Evolutionary conservation across 2,113 vertebrate species (phyloP), one percentile per base, ranked within the genome.

Genomic region (Pedionomus torquatus): DNA sequence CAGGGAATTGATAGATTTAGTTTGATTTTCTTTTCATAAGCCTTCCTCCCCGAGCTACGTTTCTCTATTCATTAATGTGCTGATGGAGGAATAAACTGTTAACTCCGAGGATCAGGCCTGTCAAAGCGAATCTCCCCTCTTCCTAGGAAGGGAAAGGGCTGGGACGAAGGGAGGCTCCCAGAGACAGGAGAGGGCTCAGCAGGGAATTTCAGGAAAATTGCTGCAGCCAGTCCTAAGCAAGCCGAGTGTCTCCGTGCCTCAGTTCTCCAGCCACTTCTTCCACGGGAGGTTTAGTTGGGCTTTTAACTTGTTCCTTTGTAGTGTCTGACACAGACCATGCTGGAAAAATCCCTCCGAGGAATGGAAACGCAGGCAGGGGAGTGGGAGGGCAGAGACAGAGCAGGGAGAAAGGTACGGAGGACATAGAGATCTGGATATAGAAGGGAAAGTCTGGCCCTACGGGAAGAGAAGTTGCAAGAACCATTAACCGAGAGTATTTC

Each of bases 41-140:
- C 95, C 83, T 54, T 21, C 78, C 65, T 96, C 95, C 90, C 66
- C 1, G 2, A 87, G 95, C 96, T 83, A 46, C 41, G 0, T 77
- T 96, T 93, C 93, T 77, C 78, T 85, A 94, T 83, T 82, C 95
- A 89, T 96, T 96, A 92, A 48, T 15, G 74, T 55, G 82, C 76
- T 88, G 95, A 96, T 95, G 82, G 63, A 94, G 64, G 91, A 96
- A 96, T 94, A 92, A 94, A 93, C n/a, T 89, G 93, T 71, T 87
- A 95, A 91, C 74, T 90, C 74, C 0, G 4, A 87, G 92, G 92
- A 95, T 97, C 92, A 96, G 61, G 65, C 46, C 92, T 93, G 92
- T 95, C 96, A 93, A 75, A 74, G 26, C 41, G 64, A 79, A 90
- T 82, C 69, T 61, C 46, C 79, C 83, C 49, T 43, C 88, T 95